Percentiles rank a stretch among this genome's conserved stretches.
Evolutionary conservation across 1,140 invertebrate species (phyloP).

Genomic region (Neodiprion lecontei): DNA sequence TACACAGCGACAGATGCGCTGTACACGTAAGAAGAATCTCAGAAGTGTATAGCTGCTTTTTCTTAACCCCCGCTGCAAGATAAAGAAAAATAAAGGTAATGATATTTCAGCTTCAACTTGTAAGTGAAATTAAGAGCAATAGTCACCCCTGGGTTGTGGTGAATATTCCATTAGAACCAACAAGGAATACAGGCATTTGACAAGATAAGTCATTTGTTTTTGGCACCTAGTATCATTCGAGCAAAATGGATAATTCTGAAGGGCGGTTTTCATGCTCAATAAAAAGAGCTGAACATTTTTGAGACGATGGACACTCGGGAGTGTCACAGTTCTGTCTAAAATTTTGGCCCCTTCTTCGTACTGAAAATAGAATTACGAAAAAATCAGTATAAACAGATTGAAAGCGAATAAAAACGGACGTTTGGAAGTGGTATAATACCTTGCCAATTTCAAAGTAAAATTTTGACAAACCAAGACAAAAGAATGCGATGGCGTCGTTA

Average conservation of each 20-base stretch:
- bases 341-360: conserved; percentile 39
- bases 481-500: conserved; percentile 35
- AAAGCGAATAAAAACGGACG: neutral
- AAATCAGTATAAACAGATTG: neutral
- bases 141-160: conserved; percentile 33
- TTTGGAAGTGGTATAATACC: conserved; percentile 27
- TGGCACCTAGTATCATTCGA: conserved; percentile 21
- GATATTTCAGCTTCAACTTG: no score
- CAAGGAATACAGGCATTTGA: conserved; percentile 37
- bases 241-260: conserved; percentile 38
- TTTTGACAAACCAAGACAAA: conserved; percentile 50
- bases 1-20: conserved; percentile 32
- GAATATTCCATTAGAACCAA: conserved; percentile 36
- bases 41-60: conserved; percentile 31
- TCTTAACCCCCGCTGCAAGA: neutral
- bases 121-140: neutral
- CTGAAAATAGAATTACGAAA: conserved; percentile 24
- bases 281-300: conserved; percentile 34
- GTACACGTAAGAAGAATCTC: conserved; percentile 38
- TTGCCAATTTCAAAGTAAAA: conserved; percentile 49
- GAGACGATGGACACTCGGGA: conserved; percentile 33
- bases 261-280: conserved; percentile 36
- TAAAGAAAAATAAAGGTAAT: neutral
- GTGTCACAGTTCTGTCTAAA: conserved; percentile 37
- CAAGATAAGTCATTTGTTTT: conserved; percentile 44